A percentile compares a stretch with the other conserved stretches of the same genome.
Evolutionary conservation across 92 coral and sea anemone genomes (phyloP).

Genomic region (Bergia puertoricense): DNA sequence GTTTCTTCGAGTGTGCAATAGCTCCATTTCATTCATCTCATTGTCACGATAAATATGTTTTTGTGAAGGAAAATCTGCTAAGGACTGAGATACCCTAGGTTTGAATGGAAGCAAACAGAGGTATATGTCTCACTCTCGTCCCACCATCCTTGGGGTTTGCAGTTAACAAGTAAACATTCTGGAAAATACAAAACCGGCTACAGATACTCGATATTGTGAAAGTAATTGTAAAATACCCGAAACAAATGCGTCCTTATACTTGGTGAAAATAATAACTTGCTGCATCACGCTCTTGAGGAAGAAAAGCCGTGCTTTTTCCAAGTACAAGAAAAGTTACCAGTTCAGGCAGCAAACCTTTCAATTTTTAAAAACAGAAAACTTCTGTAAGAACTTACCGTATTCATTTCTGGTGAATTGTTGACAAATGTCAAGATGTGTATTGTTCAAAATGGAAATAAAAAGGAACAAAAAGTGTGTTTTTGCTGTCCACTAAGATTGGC

Average conservation of each 20-base stretch:
- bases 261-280: neutral
- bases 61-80: too few species aligned
- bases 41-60: too few species aligned
- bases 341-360: neutral
- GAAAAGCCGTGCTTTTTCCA: neutral
- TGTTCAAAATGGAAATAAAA: conserved; percentile 20
- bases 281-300: neutral
- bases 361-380: neutral
- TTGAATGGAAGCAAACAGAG: neutral
- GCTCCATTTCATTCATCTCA: too few species aligned
- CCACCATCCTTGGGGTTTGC: neutral
- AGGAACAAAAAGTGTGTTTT: neutral
- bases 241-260: neutral
- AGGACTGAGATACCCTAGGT: neutral
- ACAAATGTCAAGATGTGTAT: conserved; percentile 9
- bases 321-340: neutral
- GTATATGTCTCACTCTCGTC: neutral
- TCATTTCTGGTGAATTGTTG: neutral
- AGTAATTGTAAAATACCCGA: neutral
- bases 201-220: neutral
- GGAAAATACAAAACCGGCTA: neutral
- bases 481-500: neutral
- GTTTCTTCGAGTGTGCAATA: too few species aligned
- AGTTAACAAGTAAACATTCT: neutral
- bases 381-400: neutral